Evolutionary conservation across 2,113 vertebrate species (phyloP), one percentile per base, ranked within the genome.

Genomic region (Plectropomus leopardus): DNA sequence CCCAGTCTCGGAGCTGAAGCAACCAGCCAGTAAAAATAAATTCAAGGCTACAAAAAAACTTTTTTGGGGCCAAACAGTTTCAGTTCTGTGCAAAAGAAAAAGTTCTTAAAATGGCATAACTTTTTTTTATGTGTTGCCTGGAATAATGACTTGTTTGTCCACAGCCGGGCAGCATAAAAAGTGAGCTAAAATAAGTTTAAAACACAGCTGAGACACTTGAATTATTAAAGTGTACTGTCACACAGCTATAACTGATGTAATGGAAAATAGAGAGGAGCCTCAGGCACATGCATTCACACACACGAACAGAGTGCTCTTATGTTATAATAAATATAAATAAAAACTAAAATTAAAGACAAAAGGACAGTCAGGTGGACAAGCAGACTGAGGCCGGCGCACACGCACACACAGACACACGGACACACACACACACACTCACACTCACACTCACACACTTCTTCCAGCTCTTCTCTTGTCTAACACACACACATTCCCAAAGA

Each of bases 11-110:
- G 80, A 92, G 88, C 72, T 87, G 68, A 65, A 95, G 70, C 70
- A 87, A 91, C 82, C 79, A 86, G 90, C 86, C 93, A 91, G 77
- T 90, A 81, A 90, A 92, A 94, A 93, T 86, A 86, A 67, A 92
- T 88, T 70, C 86, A 89, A 75, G 67, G 76, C 76, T 87, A 57
- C 82, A 85, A 89, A 79, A n/a, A 89, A 68, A 80, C 23, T 16
- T 64, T 81, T 91, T 32, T 88, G 73, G 88, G 73, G 71, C 86
- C 82, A 45, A 66, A 78, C 50, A 23, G 36, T 86, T 77, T 87
- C 28, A 87, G 72, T 50, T 82, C 66, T 74, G 30, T 59, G 36
- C 75, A 78, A 42, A 32, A 78, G 76, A 80, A 69, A 67, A 86
- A 60, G 36, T 66, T 58, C 76, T 78, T 50, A 23, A 68, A 55